These are phyloP conservation scores for Acipenser oxyrinchus DNA, from an alignment of 2,797 vertebrate species.

Conservation along the genomic window DNA sequence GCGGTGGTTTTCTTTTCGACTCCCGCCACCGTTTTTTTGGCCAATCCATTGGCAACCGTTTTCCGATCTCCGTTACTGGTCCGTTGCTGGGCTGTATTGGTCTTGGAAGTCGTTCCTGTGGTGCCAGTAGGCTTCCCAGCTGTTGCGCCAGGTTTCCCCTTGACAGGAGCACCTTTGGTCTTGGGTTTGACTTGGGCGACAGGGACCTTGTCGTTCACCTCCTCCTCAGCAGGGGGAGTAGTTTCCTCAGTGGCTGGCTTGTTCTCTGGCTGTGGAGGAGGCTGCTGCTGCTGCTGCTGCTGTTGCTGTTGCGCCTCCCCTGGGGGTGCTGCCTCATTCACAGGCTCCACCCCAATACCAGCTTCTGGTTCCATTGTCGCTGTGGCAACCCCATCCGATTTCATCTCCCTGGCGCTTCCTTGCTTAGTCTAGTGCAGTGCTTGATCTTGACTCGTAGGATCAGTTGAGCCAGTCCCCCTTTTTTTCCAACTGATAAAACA, in stretches of 20 bases:
- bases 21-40: constrained; percentile 32
- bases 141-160: constrained; percentile 45
- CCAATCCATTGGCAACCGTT: constrained; percentile 48
- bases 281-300: constrained; percentile 36
- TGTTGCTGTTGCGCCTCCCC: constrained; percentile 42
- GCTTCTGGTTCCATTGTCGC: constrained; percentile 46
- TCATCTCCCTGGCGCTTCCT: constrained; percentile 48
- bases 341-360: constrained; percentile 40
- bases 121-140: constrained; percentile 34
- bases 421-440: no score
- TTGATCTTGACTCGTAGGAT: no score
- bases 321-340: constrained; percentile 36
- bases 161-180: constrained; percentile 42
- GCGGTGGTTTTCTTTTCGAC: constrained; percentile 44
- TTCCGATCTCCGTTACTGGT: constrained; percentile 54
- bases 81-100: constrained; percentile 45
- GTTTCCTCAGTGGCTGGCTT: constrained; percentile 38
- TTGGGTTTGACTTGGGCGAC: constrained; percentile 56
- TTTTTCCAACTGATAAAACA: no score
- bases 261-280: constrained; percentile 24
- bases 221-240: constrained; percentile 35
- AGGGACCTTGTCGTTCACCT: constrained; percentile 39
- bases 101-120: constrained; percentile 31
- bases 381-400: constrained; percentile 66
- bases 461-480: no score